Conservation (phyloP, 2,113 vertebrate species). For the Micromys minutus region DNA sequence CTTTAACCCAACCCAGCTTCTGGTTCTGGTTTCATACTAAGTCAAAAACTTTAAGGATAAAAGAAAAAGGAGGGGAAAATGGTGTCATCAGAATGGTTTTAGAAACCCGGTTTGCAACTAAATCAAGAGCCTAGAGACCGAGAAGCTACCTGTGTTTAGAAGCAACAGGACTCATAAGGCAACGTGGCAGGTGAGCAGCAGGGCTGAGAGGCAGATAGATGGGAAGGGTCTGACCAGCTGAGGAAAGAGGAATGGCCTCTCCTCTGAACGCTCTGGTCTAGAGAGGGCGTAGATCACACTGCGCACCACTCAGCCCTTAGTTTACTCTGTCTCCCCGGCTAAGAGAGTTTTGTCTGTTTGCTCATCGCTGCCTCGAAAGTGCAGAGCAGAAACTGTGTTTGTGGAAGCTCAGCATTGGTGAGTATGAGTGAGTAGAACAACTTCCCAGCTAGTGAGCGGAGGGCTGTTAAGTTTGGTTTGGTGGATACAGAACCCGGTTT, state of each 20-base stretch:
- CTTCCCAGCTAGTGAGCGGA: background rate
- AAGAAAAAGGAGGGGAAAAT: background rate
- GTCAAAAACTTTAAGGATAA: background rate
- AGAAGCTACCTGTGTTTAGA: no score
- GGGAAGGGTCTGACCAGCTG: background rate
- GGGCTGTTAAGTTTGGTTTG: background rate
- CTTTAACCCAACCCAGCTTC: background rate
- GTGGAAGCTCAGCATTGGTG: background rate
- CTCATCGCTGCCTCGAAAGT: background rate
- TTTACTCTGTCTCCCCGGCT: background rate
- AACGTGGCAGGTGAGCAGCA: no score
- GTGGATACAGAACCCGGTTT: background rate
- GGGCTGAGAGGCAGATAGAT: background rate
- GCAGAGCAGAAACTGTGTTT: background rate
- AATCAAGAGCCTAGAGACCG: background rate
- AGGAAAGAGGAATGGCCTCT: background rate
- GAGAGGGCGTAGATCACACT: no score
- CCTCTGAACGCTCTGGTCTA: background rate
- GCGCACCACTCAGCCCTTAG: background rate
- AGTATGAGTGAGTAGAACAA: background rate
- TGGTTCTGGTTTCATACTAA: background rate
- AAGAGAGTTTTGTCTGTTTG: background rate
- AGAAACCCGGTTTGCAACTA: background rate
- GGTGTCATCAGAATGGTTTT: fast-evolving
- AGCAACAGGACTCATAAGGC: background rate